Conservation (phyloP, 2,888 invertebrate genomes). For the Entomobrya proxima region DNA sequence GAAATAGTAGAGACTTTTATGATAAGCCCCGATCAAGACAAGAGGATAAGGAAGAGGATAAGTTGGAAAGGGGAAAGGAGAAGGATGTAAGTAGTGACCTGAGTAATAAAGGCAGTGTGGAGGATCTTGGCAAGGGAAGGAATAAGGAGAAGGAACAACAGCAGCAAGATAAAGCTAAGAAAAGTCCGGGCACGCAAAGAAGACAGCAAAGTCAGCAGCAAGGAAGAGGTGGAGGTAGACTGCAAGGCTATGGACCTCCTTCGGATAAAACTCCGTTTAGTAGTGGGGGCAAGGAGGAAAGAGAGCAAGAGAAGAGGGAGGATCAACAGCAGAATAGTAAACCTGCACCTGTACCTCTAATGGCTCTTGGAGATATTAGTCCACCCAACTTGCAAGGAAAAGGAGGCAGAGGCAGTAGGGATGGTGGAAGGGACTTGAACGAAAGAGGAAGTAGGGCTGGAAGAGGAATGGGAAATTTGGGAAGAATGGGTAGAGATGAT, state of each 20-base stretch:
- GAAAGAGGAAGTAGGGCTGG: conserved; percentile 51
- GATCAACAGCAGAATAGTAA: conserved; percentile 45
- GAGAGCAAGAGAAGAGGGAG: conserved; percentile 67
- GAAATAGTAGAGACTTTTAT: conserved; percentile 50
- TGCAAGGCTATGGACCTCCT: conserved; percentile 88
- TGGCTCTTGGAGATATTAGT: conserved; percentile 72
- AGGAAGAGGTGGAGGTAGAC: conserved; percentile 81
- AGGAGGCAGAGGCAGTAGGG: conserved; percentile 46
- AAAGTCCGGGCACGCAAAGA: conserved; percentile 74
- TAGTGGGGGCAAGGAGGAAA: not conserved
- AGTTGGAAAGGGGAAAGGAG: conserved; percentile 31
- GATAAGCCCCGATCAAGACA: conserved; percentile 41
- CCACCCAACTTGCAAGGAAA: conserved; percentile 69
- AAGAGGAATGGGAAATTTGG: conserved; percentile 51
- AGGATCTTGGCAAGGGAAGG: conserved; percentile 49
- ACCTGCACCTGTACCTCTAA: conserved; percentile 71
- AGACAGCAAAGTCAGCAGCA: conserved; percentile 73
- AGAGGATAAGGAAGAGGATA: not conserved
- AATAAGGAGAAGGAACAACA: conserved; percentile 35
- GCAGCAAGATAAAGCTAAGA: conserved; percentile 49
- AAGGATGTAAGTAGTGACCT: conserved; percentile 38
- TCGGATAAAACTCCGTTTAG: conserved; percentile 86
- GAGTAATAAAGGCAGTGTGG: conserved; percentile 53
- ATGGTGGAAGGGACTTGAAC: conserved; percentile 20
- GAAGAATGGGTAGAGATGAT: conserved; percentile 61